Evolutionary conservation across 1,140 invertebrate genomes (phyloP).

Genomic region (Saccostrea cuccullata): DNA sequence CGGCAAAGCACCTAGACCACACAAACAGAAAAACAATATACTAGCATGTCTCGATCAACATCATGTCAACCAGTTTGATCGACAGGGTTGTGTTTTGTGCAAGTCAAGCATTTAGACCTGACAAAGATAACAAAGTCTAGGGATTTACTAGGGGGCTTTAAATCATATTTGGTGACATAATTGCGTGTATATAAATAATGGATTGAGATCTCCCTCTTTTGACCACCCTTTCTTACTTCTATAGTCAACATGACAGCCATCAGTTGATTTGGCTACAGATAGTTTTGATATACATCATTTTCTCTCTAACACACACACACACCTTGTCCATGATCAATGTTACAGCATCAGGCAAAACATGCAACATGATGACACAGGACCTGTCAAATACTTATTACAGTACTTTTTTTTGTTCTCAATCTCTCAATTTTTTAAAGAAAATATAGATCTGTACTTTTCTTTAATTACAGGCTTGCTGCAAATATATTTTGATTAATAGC

Average conservation of each 20-base stretch:
- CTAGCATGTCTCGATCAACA: slow-evolving; percentile 3
- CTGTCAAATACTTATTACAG: too few species aligned
- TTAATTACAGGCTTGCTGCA: not conserved
- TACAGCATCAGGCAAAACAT: too few species aligned
- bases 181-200: slow-evolving; percentile 27
- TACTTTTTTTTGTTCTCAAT: too few species aligned
- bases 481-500: not conserved
- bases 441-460: not conserved
- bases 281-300: not conserved
- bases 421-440: too few species aligned
- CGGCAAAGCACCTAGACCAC: not conserved
- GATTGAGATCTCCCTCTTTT: not conserved
- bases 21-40: slow-evolving; percentile 21
- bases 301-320: not conserved
- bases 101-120: not conserved
- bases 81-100: slow-evolving; percentile 23
- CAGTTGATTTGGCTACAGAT: slow-evolving; percentile 5
- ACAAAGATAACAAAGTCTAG: not conserved
- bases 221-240: not conserved
- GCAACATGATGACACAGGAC: too few species aligned
- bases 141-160: slow-evolving; percentile 8
- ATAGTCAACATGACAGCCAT: slow-evolving; percentile 28
- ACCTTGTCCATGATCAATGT: not conserved
- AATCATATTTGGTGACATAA: slow-evolving; percentile 36
- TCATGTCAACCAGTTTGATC: slow-evolving; percentile 24